A percentile compares a stretch with the other conserved stretches of the same genome.
These are phyloP conservation scores for Philypnodon macrostomus DNA, from an alignment of 2,797 vertebrate species.

Conservation along the genomic window DNA sequence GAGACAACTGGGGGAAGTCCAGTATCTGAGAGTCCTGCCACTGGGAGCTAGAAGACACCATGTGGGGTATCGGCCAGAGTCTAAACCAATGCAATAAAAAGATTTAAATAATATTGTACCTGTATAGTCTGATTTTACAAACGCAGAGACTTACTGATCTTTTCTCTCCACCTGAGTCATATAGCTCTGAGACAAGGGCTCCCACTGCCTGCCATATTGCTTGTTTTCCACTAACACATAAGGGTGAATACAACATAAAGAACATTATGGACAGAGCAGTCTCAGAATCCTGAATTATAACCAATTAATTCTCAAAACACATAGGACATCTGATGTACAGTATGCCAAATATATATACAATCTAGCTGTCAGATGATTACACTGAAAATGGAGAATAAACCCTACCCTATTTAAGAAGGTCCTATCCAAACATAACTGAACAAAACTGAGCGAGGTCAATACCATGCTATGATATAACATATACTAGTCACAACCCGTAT, in stretches of 20 bases:
- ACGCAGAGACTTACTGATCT: conserved; percentile 44
- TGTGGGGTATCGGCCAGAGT: conserved; percentile 30
- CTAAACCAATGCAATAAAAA: background rate
- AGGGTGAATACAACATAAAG: conserved; percentile 14
- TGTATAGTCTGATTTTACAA: background rate
- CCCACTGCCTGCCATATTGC: conserved; percentile 25
- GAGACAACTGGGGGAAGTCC: conserved; percentile 26
- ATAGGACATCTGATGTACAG: too few species aligned
- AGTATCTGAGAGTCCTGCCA: conserved; percentile 26
- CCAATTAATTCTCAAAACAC: too few species aligned
- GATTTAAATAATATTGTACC: background rate
- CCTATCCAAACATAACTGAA: too few species aligned
- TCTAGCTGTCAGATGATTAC: too few species aligned
- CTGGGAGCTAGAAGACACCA: conserved; percentile 9
- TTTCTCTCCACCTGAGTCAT: conserved; percentile 31
- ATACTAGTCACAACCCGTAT: too few species aligned
- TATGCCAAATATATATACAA: too few species aligned
- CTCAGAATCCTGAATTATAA: too few species aligned
- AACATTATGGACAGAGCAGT: background rate
- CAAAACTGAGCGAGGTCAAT: too few species aligned
- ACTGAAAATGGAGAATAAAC: too few species aligned
- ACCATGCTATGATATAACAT: too few species aligned
- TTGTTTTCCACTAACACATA: conserved; percentile 32
- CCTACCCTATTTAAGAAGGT: too few species aligned
- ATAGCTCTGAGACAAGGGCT: conserved; percentile 26